Percentiles rank a stretch among this genome's conserved stretches.
Conservation (phyloP, 2,113 vertebrate species). For the Paramormyrops kingsleyae region DNA sequence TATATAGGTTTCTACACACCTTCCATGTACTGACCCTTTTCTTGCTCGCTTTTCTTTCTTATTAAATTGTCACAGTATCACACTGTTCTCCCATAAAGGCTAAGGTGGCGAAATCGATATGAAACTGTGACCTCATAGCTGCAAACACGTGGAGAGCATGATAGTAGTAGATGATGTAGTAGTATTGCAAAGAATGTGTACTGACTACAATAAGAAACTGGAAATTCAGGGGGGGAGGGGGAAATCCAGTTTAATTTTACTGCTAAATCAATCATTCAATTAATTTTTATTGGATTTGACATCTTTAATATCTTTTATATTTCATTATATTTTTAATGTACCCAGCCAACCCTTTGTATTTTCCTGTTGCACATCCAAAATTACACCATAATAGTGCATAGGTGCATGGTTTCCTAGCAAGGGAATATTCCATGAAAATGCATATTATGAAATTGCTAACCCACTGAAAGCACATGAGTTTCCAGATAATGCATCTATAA, state of each 20-base stretch:
- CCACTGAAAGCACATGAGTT: background rate
- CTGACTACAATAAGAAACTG: background rate
- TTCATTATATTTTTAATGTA: background rate
- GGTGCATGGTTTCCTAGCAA: background rate
- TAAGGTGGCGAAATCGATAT: slow-evolving; percentile 17
- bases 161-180: background rate
- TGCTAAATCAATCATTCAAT: background rate
- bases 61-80: slow-evolving; percentile 27
- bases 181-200: background rate
- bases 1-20: slow-evolving; percentile 16
- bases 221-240: background rate
- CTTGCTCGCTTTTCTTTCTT: slow-evolving; percentile 6
- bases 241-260: background rate
- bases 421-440: background rate
- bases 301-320: background rate
- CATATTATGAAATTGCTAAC: background rate
- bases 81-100: background rate
- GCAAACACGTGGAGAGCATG: background rate
- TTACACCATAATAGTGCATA: background rate
- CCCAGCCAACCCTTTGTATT: background rate
- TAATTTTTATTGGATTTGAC: background rate
- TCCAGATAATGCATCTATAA: background rate
- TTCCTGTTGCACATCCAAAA: background rate
- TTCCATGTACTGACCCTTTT: slow-evolving; percentile 9
- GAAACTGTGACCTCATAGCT: slow-evolving; percentile 13